These are phyloP conservation scores for Cotesia chilonis DNA, from an alignment of 1,140 invertebrate species.

Conservation along the genomic window DNA sequence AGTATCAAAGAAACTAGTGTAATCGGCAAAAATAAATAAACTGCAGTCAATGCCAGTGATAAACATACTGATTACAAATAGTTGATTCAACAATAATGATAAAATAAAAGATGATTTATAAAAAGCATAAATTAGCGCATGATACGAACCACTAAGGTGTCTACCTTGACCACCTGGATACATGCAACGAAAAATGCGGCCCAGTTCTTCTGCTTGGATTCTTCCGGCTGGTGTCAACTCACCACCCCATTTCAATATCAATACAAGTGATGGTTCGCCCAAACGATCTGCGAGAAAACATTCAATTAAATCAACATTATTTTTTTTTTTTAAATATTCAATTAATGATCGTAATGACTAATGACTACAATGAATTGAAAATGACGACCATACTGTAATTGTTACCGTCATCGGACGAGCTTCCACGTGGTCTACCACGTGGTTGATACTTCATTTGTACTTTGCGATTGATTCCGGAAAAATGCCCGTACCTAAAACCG, in stretches of 20 bases:
- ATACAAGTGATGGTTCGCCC: conserved; percentile 87
- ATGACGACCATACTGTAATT: conserved; percentile 54
- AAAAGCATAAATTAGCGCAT: conserved; percentile 61
- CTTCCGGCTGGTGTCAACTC: conserved; percentile 97
- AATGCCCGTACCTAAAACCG: conserved; percentile 92
- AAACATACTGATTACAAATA: not conserved
- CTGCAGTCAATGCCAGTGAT: too few species aligned
- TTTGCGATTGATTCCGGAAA: conserved; percentile 99
- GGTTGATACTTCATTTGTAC: conserved; percentile 99
- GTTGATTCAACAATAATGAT: not conserved
- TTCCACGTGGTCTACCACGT: conserved; percentile 88
- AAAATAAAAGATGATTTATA: not conserved
- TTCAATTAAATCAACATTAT: conserved; percentile 21
- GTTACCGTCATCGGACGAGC: conserved; percentile 94
- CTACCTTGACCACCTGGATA: conserved; percentile 92
- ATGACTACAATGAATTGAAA: conserved; percentile 29
- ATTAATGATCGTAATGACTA: conserved; percentile 4
- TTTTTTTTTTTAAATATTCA: not conserved
- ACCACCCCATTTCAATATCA: conserved; percentile 99
- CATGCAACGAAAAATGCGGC: conserved; percentile 98
- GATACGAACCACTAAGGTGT: conserved; percentile 76
- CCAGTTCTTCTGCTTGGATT: conserved; percentile 96
- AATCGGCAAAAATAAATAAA: too few species aligned
- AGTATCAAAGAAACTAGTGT: too few species aligned
- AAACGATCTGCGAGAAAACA: conserved; percentile 73